Base-by-base conservation (phyloP, 2,113 vertebrate genomes). In the Scortum barcoo region DNA sequence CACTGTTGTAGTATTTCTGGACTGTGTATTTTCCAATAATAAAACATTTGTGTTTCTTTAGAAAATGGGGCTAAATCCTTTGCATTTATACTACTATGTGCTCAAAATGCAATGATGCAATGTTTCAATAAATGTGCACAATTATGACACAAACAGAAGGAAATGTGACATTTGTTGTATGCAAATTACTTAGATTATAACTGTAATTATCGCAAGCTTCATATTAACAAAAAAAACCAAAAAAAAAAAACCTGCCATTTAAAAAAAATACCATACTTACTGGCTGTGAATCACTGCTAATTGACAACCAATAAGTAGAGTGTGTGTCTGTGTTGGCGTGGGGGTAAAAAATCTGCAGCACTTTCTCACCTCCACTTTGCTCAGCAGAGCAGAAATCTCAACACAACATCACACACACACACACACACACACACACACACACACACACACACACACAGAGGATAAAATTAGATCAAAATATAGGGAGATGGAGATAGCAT, bases 391-490 rank as follows among this genome's bases (percentile, higher is more conserved):
- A 56, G 78, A 87, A 85, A 80, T 63, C 72, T 67, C 60, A 65
- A 51, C 82, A 84, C 74, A 46, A n/a, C n/a, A n/a, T n/a, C 60
- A 56, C n/a, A 14, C 61, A 68, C 66, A 7, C 22, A 24, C 42
- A 72, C n/a, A 26, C 12, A 13, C 44, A 53, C 38, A 72, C n/a
- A 1, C 13, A 69, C 2, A 73, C 57, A 57, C 67, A 36, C 56
- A 60, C 42, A 22, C 81, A 26, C 77, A 20, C 65, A 54, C 50
- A 60, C 51, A 0, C 57, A 11, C 30, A 0, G 48, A 13, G 19
- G 36, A 48, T 81, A 63, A 77, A 86, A 71, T 84, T 60, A 79
- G 68, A 80, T 82, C 33, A 72, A 60, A 75, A 80, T 46, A 81
- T 3, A 26, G 68, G 46, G 26, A 75, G 57, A 40, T 28, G 56